Conservation (phyloP, 2,113 vertebrate species). For the Dipodomys ordii region DNA sequence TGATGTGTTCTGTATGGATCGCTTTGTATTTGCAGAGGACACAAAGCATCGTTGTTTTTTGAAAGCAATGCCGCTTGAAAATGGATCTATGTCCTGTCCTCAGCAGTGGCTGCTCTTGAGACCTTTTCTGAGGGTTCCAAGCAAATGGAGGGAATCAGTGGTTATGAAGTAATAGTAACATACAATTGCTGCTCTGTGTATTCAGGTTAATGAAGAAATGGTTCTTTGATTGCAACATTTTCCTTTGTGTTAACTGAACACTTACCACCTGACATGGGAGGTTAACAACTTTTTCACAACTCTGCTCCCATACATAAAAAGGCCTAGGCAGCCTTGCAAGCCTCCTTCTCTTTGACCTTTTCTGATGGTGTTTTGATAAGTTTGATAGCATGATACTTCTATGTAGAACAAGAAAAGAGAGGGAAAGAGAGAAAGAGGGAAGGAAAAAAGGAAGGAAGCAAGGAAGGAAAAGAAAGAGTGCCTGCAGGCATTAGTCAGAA, state of each 20-base stretch:
- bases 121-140: slow-evolving; percentile 55
- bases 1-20: slow-evolving; percentile 50
- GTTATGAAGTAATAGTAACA: slow-evolving; percentile 42
- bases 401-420: not conserved
- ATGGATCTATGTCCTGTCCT: slow-evolving; percentile 64
- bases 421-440: not conserved
- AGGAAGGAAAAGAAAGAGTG: too few species aligned
- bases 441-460: too few species aligned
- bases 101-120: slow-evolving; percentile 26
- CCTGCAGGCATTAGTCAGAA: too few species aligned
- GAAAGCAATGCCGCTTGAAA: slow-evolving; percentile 46
- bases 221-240: slow-evolving; percentile 66
- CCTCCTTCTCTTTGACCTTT: not conserved
- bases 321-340: not conserved
- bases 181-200: slow-evolving; percentile 61
- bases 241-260: slow-evolving; percentile 64
- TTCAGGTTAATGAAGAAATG: slow-evolving; percentile 74
- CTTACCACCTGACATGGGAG: slow-evolving; percentile 53
- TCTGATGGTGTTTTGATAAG: slow-evolving; percentile 39
- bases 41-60: slow-evolving; percentile 73
- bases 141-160: slow-evolving; percentile 50
- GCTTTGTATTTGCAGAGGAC: slow-evolving; percentile 53
- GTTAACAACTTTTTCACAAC: slow-evolving; percentile 55
- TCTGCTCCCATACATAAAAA: not conserved
- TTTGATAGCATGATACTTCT: slow-evolving; percentile 1